Base-by-base conservation (phyloP, 2,797 vertebrate genomes). In the Menidia menidia region DNA sequence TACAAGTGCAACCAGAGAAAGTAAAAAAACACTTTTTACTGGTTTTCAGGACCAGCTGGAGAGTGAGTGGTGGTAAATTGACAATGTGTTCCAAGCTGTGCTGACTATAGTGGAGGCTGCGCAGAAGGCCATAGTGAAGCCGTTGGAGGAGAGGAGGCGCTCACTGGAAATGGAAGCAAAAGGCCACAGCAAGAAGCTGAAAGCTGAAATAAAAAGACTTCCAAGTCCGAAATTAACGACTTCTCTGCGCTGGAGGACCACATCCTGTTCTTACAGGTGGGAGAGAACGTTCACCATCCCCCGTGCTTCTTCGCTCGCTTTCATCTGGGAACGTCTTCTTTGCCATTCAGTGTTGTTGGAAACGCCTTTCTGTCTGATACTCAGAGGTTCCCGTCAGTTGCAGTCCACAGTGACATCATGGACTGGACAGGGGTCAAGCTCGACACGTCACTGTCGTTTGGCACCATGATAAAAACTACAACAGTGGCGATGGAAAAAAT, bases 211-310 rank as follows among this genome's bases (percentile, higher is more conserved):
- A 7, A 4, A 2, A 1, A 6, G 48, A 59, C 0, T 2, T 64
- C 60, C 6, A 69, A 87, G 19, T 50, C 64, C 3, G 69, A 86
- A 7, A 10, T 92, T 80, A 56, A 86, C 0, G 0, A 77, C 0
- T 64, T 92, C 30, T 63, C 68, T 8, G 0, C 3, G 0, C 63
- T 85, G 0, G 89, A 92, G 45, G 92, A 93, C 63, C 91, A 86
- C 58, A 43, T 93, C 45, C 73, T 75, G 11, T 93, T 92, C 42
- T 79, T 93, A 12, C 88, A 92, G 83, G 92, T 90, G 15, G 77
- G 58, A 60, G 1, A 30, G 48, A 31, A 45, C 31, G n/a, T 45
- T 15, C 14, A 12, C 12, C 15, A 48, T 65, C 48, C 45, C 3
- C 6, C 10, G 47, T 30, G 2, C 4, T 25, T 51, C 13, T 32